phyloP scores from a whole-genome alignment of 2,888 invertebrate species.

The Pinctada fucata region DNA sequence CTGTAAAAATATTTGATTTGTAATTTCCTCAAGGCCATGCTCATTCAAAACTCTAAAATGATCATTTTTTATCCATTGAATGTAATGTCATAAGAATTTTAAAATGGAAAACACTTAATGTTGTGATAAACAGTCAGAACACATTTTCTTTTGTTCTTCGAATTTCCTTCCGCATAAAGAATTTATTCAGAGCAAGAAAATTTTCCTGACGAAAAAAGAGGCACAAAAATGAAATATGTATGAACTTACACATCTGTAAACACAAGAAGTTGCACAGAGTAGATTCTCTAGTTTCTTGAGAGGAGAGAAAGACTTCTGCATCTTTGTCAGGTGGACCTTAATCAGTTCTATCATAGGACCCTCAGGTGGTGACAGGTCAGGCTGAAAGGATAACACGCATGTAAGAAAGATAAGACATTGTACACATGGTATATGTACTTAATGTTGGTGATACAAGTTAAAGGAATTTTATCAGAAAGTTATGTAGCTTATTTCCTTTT shows the following conservation, averaged over 20 bases:
- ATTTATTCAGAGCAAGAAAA: no score
- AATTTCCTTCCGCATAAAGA: no score
- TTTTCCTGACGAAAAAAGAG: no score
- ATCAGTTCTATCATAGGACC: conserved; percentile 86
- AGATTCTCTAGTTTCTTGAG: conserved; percentile 94
- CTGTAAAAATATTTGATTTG: conserved; percentile 37
- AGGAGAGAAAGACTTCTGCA: conserved; percentile 94
- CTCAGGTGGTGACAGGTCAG: conserved; percentile 82
- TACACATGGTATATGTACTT: neutral
- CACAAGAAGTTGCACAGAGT: conserved; percentile 90
- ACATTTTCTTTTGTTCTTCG: no score
- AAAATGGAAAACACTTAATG: no score
- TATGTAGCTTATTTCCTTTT: neutral
- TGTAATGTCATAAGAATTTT: no score
- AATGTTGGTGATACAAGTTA: neutral
- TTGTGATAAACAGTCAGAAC: no score
- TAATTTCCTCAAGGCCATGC: no score
- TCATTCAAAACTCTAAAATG: no score
- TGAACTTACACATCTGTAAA: conserved; percentile 79
- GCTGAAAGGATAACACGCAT: conserved; percentile 49
- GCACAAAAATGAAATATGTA: neutral
- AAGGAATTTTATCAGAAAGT: neutral
- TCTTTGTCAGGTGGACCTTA: conserved; percentile 83
- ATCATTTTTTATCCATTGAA: no score
- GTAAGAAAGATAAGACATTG: neutral